These are phyloP conservation scores for Rhagonycha fulva DNA, from an alignment of 2,888 invertebrate genomes.

Conservation along the genomic window DNA sequence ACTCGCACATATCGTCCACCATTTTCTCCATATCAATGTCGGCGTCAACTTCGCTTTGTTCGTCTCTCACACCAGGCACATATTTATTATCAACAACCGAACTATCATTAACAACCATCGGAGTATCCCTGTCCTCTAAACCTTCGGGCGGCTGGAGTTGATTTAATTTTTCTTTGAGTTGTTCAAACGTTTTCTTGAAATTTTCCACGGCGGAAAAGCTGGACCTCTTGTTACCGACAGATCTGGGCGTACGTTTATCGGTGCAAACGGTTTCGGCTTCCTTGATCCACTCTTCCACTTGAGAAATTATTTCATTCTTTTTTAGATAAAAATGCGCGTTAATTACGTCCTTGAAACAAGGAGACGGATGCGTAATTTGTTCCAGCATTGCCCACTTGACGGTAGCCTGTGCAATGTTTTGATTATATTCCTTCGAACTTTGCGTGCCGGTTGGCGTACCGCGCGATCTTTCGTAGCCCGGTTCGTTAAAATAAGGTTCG, in stretches of 20 bases:
- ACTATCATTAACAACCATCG: constrained; percentile 33
- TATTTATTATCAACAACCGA: constrained; percentile 22
- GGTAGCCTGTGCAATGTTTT: constrained; percentile 92
- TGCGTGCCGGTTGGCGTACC: constrained; percentile 87
- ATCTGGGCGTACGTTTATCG: constrained; percentile 70
- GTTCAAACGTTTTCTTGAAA: constrained; percentile 55
- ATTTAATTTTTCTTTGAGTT: constrained; percentile 83
- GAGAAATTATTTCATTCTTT: constrained; percentile 84
- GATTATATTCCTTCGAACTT: constrained; percentile 92
- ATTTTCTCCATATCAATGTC: constrained; percentile 80
- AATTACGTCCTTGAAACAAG: constrained; percentile 92
- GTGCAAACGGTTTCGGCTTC: constrained; percentile 74
- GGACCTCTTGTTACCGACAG: constrained; percentile 52
- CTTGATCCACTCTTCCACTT: constrained; percentile 88
- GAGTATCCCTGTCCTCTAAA: constrained; percentile 67
- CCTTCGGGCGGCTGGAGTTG: constrained; percentile 82
- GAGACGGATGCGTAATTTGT: constrained; percentile 85
- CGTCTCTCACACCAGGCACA: constrained; percentile 34
- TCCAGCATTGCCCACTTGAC: constrained; percentile 97
- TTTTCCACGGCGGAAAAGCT: constrained; percentile 50
- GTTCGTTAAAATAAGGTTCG: constrained; percentile 94
- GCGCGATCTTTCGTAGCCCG: constrained; percentile 88
- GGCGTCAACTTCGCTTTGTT: constrained; percentile 59
- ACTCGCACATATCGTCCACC: constrained; percentile 70
- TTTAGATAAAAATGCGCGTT: constrained; percentile 95